Percentiles rank a stretch among this genome's conserved stretches.
These are phyloP conservation scores for Tarsius wallacei DNA, from an alignment of 2,797 vertebrate genomes.

Conservation along the genomic window DNA sequence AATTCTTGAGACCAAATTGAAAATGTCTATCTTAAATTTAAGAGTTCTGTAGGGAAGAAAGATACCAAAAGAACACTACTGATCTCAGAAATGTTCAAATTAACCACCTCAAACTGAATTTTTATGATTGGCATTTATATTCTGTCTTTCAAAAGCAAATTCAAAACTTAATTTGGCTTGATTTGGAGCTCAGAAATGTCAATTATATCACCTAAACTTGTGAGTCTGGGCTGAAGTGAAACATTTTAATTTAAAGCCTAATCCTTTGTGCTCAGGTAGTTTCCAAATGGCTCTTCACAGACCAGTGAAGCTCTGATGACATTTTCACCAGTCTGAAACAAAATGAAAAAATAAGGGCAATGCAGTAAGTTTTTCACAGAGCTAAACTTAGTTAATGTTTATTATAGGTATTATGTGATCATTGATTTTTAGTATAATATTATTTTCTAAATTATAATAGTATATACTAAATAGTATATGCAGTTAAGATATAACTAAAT, in stretches of 20 bases:
- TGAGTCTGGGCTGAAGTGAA: conserved; percentile 57
- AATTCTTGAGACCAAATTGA: conserved; percentile 38
- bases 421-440: conserved; percentile 13
- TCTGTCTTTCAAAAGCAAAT: conserved; percentile 64
- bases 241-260: conserved; percentile 72
- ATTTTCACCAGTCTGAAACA: not conserved
- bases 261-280: conserved; percentile 11
- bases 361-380: not conserved
- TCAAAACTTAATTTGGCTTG: conserved; percentile 66
- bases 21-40: conserved; percentile 59
- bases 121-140: conserved; percentile 60
- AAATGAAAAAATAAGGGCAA: conserved; percentile 49
- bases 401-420: not conserved
- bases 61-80: conserved; percentile 50
- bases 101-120: conserved; percentile 43
- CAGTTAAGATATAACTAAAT: not conserved
- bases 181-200: conserved; percentile 70
- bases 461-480: not conserved
- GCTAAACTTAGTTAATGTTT: not conserved
- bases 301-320: not conserved
- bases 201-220: conserved; percentile 31
- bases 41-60: conserved; percentile 27
- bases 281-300: conserved; percentile 51
- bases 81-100: conserved; percentile 55
- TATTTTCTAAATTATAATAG: conserved; percentile 8